Conservation (phyloP, 2,113 vertebrate genomes). For the Dasyurus viverrinus region DNA sequence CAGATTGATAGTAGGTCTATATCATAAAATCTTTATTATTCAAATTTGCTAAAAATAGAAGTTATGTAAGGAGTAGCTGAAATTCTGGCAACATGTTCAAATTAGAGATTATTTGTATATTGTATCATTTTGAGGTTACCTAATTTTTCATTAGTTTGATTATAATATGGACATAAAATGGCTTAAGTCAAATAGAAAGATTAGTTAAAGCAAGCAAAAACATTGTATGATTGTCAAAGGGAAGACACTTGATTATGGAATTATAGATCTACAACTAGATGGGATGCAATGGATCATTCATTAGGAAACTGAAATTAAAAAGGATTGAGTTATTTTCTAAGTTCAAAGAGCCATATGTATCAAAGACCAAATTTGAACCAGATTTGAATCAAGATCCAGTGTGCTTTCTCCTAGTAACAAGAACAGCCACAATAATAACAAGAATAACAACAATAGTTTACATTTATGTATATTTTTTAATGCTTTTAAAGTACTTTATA, state of each 20-base stretch:
- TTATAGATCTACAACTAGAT: neutral
- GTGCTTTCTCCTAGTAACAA: neutral
- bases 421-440: neutral
- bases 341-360: neutral
- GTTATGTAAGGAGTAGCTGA: neutral
- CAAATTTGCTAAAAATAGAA: slow-evolving; percentile 5
- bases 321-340: neutral
- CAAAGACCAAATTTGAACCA: neutral
- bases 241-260: neutral
- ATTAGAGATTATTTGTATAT: neutral
- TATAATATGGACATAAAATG: neutral
- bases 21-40: neutral
- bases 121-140: neutral
- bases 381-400: neutral
- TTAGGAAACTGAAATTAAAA: neutral
- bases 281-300: neutral
- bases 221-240: neutral
- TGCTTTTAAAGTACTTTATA: neutral
- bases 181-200: slow-evolving; percentile 5
- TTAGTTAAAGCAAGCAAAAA: neutral
- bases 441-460: neutral
- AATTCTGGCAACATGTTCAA: neutral
- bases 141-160: slow-evolving; percentile 23
- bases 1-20: neutral
- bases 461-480: neutral